Conservation (phyloP, 2,797 vertebrate species). For the Gorsachius magnificus region DNA sequence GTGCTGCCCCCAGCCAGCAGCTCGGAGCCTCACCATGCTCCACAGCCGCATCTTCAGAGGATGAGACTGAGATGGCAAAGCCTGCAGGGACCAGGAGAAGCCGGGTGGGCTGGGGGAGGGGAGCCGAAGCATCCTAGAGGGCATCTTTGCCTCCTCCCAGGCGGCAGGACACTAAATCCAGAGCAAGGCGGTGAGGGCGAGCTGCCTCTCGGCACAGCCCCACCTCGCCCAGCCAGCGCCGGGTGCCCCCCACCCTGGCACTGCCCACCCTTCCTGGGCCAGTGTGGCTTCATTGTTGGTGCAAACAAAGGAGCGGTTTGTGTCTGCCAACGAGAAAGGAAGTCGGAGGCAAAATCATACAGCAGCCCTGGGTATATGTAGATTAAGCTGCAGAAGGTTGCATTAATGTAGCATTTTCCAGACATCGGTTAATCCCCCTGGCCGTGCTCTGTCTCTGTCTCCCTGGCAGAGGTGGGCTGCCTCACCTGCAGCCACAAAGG, state of each 20-base stretch:
- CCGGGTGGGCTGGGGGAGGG: conserved; percentile 1
- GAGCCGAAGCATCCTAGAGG: conserved; percentile 30
- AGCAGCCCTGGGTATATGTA: neutral
- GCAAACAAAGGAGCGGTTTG: conserved; percentile 57
- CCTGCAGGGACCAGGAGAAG: neutral
- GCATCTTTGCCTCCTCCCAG: conserved; percentile 26
- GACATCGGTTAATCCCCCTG: neutral
- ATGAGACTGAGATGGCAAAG: neutral
- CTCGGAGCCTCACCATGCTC: neutral
- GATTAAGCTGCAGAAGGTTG: conserved; percentile 35
- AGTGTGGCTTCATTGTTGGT: conserved; percentile 48
- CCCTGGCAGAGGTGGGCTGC: neutral
- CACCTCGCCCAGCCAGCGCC: neutral
- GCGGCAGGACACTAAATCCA: neutral
- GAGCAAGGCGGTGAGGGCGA: neutral
- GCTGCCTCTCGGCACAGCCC: neutral
- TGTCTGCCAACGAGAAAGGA: neutral
- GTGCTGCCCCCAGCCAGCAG: neutral
- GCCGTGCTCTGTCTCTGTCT: neutral
- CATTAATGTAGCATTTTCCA: neutral
- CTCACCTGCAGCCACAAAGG: conserved; percentile 2
- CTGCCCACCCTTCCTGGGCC: conserved; percentile 20
- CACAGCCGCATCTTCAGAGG: conserved; percentile 12
- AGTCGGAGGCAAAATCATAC: conserved; percentile 24
- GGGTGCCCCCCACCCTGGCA: conserved; percentile 2